These are phyloP conservation scores for Lophura nycthemera DNA, from an alignment of 2,113 vertebrate species.

Conservation along the genomic window DNA sequence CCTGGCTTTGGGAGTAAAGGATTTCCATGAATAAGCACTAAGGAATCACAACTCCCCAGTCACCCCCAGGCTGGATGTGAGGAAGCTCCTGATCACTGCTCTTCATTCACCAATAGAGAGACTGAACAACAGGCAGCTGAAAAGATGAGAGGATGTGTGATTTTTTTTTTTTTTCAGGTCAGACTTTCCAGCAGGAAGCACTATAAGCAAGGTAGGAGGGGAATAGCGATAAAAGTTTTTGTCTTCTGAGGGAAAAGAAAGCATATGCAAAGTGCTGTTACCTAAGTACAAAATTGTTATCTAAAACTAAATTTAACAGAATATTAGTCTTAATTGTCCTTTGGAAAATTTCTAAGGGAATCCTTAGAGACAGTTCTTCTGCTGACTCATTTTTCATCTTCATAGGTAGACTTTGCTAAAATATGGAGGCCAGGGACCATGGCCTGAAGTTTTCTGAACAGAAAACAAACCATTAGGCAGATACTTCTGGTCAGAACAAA, in stretches of 20 bases:
- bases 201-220: fast-evolving
- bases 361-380: neutral
- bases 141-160: neutral
- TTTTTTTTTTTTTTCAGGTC: neutral
- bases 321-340: neutral
- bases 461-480: neutral
- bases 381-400: constrained; percentile 21
- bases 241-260: neutral
- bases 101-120: neutral
- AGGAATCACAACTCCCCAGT: too few species aligned
- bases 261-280: neutral
- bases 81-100: neutral
- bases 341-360: neutral
- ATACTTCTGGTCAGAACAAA: neutral
- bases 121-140: neutral
- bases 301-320: constrained; percentile 5
- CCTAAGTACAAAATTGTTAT: neutral
- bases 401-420: neutral
- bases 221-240: neutral
- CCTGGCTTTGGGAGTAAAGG: neutral
- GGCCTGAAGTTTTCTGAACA: neutral
- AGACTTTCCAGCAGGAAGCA: neutral
- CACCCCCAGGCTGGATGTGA: neutral
- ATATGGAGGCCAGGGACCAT: neutral
- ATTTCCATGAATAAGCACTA: neutral